Percentiles rank a stretch among this genome's conserved stretches.
Conservation (phyloP, 2,888 invertebrate species). For the Hydraecia micacea region DNA sequence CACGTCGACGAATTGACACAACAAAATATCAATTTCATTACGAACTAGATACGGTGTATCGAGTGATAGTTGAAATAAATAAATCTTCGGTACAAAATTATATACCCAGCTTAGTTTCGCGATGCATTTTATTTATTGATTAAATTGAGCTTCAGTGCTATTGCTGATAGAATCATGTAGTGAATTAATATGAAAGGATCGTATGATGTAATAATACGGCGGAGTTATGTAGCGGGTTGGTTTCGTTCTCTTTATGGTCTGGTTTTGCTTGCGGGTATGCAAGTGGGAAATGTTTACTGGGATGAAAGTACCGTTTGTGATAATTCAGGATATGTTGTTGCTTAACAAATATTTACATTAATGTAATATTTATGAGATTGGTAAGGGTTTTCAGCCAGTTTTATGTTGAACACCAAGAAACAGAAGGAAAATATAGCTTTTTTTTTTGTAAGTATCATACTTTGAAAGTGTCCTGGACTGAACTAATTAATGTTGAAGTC, state of each 20-base stretch:
- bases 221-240: constrained; percentile 26
- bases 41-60: constrained; percentile 30
- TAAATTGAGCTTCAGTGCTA: constrained; percentile 57
- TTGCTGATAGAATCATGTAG: constrained; percentile 45
- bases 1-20: constrained; percentile 14
- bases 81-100: constrained; percentile 61
- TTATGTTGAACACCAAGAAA: background rate
- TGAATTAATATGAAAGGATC: constrained; percentile 45
- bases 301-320: constrained; percentile 21
- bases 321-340: background rate
- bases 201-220: constrained; percentile 43
- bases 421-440: background rate
- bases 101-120: constrained; percentile 43
- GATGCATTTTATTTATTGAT: constrained; percentile 56
- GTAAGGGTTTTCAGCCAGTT: background rate
- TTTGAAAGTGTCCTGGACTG: too few relatives aligned
- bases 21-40: constrained; percentile 44
- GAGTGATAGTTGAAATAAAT: constrained; percentile 54
- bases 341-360: background rate
- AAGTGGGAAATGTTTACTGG: constrained; percentile 2
- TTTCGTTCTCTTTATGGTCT: constrained; percentile 19
- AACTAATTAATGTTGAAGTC: too few relatives aligned
- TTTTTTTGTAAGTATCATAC: too few relatives aligned
- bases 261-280: constrained; percentile 18
- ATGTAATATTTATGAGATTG: background rate